Evolutionary conservation across 2,797 vertebrate species (phyloP), one percentile per base, ranked within the genome.

Genomic region (Gallinago nigripennis): DNA sequence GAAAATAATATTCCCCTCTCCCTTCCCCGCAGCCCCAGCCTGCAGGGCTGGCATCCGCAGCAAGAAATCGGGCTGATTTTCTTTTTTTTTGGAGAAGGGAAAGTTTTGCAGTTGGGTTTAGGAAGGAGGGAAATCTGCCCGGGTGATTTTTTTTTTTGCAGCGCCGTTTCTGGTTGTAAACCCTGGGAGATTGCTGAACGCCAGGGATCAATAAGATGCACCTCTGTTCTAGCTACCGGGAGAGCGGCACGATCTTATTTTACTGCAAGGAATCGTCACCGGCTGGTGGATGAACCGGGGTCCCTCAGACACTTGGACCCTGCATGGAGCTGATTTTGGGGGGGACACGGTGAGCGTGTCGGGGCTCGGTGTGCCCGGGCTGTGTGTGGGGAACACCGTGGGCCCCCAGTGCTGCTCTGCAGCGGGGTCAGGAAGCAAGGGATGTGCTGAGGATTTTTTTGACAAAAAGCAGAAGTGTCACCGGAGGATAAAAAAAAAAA

Each of bases 381-480:
- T 12, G 35, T 16, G 75, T 25, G 64, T 20, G 64, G 68, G 88
- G 85, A 35, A 83, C 81, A 7, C 81, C 9, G 45, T 14, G 90
- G 71, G 92, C 41, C 39, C 39, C 28, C 5, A 8, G 72, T 3
- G 9, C 71, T 19, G 85, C 71, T 87, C 88, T 33, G 64, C 25
- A 1, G 11, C 31, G 64, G 63, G 84, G 10, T 84, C 79, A 4
- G 91, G 66, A 77, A 82, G 69, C 78, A 43, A 85, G 77, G 91
- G 90, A 90, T 90, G 88, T 69, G 94, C 88, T 60, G 9, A 82
- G 77, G 76, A 37, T 88, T 86, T 71, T 70, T 16, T 88, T 45
- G 95, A 88, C 95, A 94, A 95, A 96, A 96, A 95, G 94, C 96
- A 96, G 90, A 92, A 95, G 94, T 95, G 94, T 96, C 95, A 94